phyloP scores from a whole-genome alignment of 2,888 invertebrate genomes.

The Listrodromus nycthemerus region DNA sequence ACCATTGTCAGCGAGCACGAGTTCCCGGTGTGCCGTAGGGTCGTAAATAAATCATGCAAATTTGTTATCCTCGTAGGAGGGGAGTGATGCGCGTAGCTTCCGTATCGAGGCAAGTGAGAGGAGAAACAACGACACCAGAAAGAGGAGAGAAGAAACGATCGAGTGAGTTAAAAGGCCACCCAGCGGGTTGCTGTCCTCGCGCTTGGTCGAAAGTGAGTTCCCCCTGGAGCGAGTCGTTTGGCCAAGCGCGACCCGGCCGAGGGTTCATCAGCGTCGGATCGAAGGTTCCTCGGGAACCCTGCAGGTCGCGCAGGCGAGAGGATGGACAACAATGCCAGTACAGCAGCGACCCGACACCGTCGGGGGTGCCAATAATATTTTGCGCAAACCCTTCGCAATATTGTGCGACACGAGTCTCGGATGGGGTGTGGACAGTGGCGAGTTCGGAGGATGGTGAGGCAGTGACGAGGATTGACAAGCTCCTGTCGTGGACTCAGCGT shows the following conservation, averaged over 20 bases:
- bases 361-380: constrained; percentile 72
- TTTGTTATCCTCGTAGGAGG: constrained; percentile 15
- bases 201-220: constrained; percentile 11
- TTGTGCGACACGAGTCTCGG: constrained; percentile 62
- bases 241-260: constrained; percentile 28
- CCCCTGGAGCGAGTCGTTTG: constrained; percentile 22
- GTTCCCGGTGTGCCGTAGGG: constrained; percentile 38
- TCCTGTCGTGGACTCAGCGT: constrained; percentile 50
- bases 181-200: constrained; percentile 48
- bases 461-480: constrained; percentile 65
- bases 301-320: not conserved
- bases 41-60: constrained; percentile 72
- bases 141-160: constrained; percentile 10
- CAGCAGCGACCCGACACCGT: constrained; percentile 39
- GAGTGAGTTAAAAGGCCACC: constrained; percentile 46
- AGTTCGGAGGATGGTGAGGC: constrained; percentile 21
- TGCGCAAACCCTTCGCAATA: constrained; percentile 70
- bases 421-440: constrained; percentile 8
- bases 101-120: constrained; percentile 30
- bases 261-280: constrained; percentile 16
- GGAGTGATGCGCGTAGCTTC: constrained; percentile 25
- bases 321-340: constrained; percentile 11
- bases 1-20: constrained; percentile 48
- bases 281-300: constrained; percentile 17
- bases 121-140: constrained; percentile 1